phyloP scores from a whole-genome alignment of 2,888 invertebrate genomes.

The Drosophila paucipuncta region DNA sequence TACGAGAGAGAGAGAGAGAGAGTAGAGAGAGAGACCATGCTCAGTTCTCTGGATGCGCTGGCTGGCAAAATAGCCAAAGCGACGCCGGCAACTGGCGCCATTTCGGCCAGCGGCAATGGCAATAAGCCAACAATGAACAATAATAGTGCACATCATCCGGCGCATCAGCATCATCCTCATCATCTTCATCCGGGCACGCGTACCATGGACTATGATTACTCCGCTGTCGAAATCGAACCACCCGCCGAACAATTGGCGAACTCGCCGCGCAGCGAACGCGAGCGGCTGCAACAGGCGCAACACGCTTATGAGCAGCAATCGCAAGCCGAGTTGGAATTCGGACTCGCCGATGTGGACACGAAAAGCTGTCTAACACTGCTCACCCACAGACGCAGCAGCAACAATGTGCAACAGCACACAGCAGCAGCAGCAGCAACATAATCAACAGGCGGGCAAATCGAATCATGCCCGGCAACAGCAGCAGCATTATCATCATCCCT shows the following conservation, averaged over 20 bases:
- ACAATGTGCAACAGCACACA: slow-evolving; percentile 49
- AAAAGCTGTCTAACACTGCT: slow-evolving; percentile 52
- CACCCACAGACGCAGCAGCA: slow-evolving; percentile 59
- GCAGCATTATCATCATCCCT: slow-evolving; percentile 69
- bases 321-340: slow-evolving; percentile 74
- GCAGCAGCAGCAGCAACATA: slow-evolving; percentile 77
- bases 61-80: slow-evolving; percentile 93
- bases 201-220: slow-evolving; percentile 77
- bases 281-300: slow-evolving; percentile 68
- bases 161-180: slow-evolving; percentile 60
- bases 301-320: slow-evolving; percentile 74
- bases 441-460: slow-evolving; percentile 72
- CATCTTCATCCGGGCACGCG: slow-evolving; percentile 52
- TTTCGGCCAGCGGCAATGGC: slow-evolving; percentile 77
- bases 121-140: slow-evolving; percentile 60
- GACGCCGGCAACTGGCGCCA: slow-evolving; percentile 88
- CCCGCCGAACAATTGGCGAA: slow-evolving; percentile 72
- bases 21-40: slow-evolving; percentile 86
- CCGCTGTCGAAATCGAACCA: slow-evolving; percentile 72
- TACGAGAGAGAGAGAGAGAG: not conserved
- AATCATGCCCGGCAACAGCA: slow-evolving; percentile 43
- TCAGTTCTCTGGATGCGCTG: slow-evolving; percentile 94
- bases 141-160: slow-evolving; percentile 49
- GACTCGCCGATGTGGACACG: slow-evolving; percentile 75
- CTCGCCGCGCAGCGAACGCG: slow-evolving; percentile 68